These are phyloP conservation scores for Tretioscincus oriximinensis DNA, from an alignment of 2,113 vertebrate species.

Conservation along the genomic window DNA sequence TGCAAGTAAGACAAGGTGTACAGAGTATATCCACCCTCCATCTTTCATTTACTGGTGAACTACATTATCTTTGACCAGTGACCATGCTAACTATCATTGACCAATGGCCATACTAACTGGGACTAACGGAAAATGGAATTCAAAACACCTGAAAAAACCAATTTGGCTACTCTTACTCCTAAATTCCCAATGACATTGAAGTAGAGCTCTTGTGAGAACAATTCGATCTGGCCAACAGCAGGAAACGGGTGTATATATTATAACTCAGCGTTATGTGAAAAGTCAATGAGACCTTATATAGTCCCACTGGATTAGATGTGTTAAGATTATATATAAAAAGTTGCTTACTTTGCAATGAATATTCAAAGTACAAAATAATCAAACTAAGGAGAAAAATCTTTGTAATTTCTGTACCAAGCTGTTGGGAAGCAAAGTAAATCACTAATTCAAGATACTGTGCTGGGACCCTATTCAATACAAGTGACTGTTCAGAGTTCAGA, in stretches of 20 bases:
- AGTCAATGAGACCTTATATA: neutral
- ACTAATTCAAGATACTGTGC: neutral
- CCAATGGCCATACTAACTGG: no score
- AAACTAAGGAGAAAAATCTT: neutral
- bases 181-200: neutral
- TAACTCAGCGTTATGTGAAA: neutral
- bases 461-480: neutral
- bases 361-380: neutral
- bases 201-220: neutral
- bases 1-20: neutral
- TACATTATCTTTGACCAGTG: no score
- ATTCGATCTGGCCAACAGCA: neutral
- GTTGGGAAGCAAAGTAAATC: neutral
- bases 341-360: neutral
- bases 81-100: no score
- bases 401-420: neutral
- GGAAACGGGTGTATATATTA: neutral
- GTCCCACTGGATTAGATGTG: neutral
- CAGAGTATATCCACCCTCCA: neutral
- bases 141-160: no score
- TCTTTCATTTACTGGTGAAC: no score
- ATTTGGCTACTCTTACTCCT: no score
- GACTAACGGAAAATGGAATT: no score
- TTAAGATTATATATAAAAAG: neutral
- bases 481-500: neutral